Evolutionary conservation across 2,113 vertebrate species (phyloP).

Genomic region (Collichthys lucidus): DNA sequence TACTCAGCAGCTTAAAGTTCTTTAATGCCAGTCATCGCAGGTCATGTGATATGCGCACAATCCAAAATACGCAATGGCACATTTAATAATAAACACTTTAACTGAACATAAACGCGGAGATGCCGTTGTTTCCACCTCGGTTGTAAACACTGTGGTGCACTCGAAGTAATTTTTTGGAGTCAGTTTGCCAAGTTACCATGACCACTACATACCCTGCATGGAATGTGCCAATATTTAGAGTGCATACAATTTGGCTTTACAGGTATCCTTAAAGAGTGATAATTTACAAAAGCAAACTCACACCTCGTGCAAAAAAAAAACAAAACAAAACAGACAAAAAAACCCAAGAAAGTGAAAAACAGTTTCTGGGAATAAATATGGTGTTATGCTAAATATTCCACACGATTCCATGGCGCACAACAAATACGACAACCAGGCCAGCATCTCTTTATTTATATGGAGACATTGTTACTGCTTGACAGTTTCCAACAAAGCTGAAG

Average conservation of each 20-base stretch:
- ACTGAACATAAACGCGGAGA: background rate
- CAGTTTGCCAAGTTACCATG: background rate
- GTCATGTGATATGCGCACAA: slow-evolving; percentile 9
- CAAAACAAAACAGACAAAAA: background rate
- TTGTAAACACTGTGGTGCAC: background rate
- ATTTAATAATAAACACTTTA: background rate
- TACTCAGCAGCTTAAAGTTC: background rate
- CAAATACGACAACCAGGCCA: background rate
- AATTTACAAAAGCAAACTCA: slow-evolving; percentile 10
- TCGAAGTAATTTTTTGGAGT: background rate
- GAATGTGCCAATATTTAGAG: slow-evolving; percentile 15
- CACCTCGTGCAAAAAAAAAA: background rate
- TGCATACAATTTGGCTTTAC: slow-evolving; percentile 57
- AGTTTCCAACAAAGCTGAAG: background rate
- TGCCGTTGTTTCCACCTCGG: background rate
- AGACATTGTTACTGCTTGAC: background rate
- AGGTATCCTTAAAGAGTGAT: background rate
- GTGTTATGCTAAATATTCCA: background rate
- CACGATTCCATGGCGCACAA: background rate
- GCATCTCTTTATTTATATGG: background rate
- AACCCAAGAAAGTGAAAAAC: too few relatives aligned
- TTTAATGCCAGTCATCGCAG: background rate
- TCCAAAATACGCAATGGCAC: slow-evolving; percentile 9
- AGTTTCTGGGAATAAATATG: background rate
- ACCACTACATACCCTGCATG: background rate